phyloP scores from a whole-genome alignment of 2,113 vertebrate species.

The Anseranas semipalmata region DNA sequence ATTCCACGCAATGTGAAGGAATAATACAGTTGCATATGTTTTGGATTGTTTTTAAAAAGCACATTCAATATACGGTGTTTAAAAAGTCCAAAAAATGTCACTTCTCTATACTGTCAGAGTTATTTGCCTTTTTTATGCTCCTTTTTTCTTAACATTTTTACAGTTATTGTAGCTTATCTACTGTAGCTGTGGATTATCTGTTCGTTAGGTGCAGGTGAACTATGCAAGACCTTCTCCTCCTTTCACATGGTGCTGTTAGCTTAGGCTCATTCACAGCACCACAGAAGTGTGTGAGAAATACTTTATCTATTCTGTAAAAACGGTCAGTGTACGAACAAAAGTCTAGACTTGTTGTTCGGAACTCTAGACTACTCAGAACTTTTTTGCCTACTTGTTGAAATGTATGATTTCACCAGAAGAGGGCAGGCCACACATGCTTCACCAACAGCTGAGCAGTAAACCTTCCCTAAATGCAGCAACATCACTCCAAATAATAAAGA shows the following conservation, averaged over 20 bases:
- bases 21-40: not conserved
- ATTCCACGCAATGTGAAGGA: not conserved
- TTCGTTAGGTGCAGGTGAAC: not conserved
- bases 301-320: too few relatives aligned
- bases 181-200: not conserved
- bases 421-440: not conserved
- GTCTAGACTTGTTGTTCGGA: not conserved
- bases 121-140: not conserved
- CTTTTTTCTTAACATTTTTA: not conserved
- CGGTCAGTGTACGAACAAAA: not conserved
- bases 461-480: not conserved
- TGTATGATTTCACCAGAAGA: constrained; percentile 18
- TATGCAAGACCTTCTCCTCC: not conserved
- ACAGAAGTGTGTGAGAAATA: not conserved
- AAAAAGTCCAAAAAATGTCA: not conserved
- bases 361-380: not conserved
- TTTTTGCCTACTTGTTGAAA: not conserved
- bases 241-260: not conserved
- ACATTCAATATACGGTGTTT: not conserved
- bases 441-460: not conserved
- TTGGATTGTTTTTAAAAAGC: not conserved
- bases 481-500: not conserved
- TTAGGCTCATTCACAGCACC: not conserved
- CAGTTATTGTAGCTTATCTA: not conserved
- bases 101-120: not conserved